Conservation (phyloP, 1,140 invertebrate genomes). For the Gyrodactylus bullatarudis region DNA sequence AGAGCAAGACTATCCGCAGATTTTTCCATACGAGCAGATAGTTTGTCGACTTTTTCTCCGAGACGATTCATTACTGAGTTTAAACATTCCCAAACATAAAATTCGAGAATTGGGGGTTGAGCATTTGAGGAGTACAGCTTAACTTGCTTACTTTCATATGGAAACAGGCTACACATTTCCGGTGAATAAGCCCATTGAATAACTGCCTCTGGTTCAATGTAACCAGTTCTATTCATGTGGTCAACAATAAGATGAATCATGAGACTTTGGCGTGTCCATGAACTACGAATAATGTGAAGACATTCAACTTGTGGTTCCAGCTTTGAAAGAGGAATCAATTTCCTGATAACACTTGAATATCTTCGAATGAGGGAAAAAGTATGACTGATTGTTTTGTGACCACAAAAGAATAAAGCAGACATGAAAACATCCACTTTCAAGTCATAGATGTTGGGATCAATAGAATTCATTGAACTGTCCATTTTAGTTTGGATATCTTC, state of each 20-base stretch:
- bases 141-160: not conserved
- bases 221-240: not conserved
- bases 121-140: not conserved
- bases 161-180: not conserved
- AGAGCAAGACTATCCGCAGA: not conserved
- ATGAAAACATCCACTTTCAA: not conserved
- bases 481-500: too few relatives aligned
- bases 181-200: not conserved
- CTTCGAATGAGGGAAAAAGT: not conserved
- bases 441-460: not conserved
- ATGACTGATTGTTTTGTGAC: not conserved
- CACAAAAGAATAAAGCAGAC: not conserved
- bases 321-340: not conserved
- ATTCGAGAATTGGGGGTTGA: not conserved
- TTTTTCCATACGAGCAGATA: not conserved
- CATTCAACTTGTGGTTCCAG: not conserved
- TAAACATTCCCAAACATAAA: not conserved
- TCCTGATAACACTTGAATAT: not conserved
- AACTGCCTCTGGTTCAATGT: not conserved
- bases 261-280: not conserved
- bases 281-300: not conserved
- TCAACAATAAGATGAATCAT: not conserved
- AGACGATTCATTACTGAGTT: not conserved
- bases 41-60: not conserved
- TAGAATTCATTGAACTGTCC: too few relatives aligned